Evolutionary conservation across 2,797 vertebrate genomes (phyloP).

Genomic region (Rousettus madagascariensis): DNA sequence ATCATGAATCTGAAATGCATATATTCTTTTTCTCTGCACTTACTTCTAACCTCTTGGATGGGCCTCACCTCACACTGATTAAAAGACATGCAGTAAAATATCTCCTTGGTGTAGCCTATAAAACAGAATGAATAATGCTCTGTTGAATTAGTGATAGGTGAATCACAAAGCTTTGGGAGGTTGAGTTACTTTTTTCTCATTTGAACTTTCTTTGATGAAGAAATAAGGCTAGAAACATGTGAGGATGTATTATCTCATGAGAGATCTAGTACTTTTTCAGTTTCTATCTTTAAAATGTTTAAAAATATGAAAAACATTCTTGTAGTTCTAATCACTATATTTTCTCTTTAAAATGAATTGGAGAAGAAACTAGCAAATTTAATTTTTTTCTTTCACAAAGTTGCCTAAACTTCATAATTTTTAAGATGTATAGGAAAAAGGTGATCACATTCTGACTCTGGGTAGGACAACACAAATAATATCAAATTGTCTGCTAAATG

Average conservation of each 20-base stretch:
- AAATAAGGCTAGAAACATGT: constrained; percentile 48
- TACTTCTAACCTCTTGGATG: constrained; percentile 34
- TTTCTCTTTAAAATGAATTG: background rate
- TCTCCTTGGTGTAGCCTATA: constrained; percentile 56
- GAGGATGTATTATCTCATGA: constrained; percentile 51
- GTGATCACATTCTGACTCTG: background rate
- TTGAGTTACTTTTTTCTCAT: constrained; percentile 59
- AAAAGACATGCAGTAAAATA: constrained; percentile 51
- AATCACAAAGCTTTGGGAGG: constrained; percentile 62
- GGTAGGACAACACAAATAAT: background rate
- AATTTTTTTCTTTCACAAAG: background rate
- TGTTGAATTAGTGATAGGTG: constrained; percentile 74
- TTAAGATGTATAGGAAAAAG: background rate
- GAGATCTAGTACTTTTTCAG: background rate
- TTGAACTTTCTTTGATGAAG: constrained; percentile 73
- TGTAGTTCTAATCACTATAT: background rate
- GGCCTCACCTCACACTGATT: constrained; percentile 51
- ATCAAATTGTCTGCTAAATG: background rate
- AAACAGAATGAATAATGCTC: constrained; percentile 74
- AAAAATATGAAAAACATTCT: constrained; percentile 22
- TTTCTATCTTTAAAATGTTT: constrained; percentile 47
- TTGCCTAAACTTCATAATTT: background rate
- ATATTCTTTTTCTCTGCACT: constrained; percentile 27
- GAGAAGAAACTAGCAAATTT: background rate
- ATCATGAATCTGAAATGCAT: constrained; percentile 47